phyloP scores from a whole-genome alignment of 2,797 vertebrate species.

The Gastrophryne carolinensis region DNA sequence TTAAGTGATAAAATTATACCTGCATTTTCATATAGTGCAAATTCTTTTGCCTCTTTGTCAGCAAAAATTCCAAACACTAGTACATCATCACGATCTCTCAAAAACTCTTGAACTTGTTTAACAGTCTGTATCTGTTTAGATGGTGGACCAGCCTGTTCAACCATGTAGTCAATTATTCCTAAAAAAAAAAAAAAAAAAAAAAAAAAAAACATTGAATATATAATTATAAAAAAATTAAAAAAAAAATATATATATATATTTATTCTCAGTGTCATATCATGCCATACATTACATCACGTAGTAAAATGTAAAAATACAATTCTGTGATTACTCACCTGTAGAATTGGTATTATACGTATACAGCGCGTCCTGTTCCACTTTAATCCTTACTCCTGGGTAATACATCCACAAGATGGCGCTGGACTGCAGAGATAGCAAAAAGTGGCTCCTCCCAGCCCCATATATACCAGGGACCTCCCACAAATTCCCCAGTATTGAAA shows the following conservation, averaged over 20 bases:
- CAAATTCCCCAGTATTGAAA: too few relatives aligned
- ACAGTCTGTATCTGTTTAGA: constrained; percentile 84
- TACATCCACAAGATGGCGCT: too few relatives aligned
- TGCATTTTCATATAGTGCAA: constrained; percentile 85
- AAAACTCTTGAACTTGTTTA: constrained; percentile 90
- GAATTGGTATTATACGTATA: too few relatives aligned
- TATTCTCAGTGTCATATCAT: too few relatives aligned
- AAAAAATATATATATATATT: constrained; percentile 26
- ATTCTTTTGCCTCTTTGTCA: constrained; percentile 75
- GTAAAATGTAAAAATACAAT: too few relatives aligned
- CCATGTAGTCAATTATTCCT: constrained; percentile 95
- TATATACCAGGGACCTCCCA: too few relatives aligned
- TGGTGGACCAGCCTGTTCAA: constrained; percentile 89
- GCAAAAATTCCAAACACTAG: constrained; percentile 86
- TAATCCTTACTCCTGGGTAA: too few relatives aligned
- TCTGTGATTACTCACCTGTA: too few relatives aligned
- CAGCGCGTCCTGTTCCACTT: too few relatives aligned
- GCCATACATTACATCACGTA: too few relatives aligned
- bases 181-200: constrained; percentile 8
- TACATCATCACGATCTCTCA: constrained; percentile 89
- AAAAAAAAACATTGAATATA: constrained; percentile 28
- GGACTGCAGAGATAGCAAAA: too few relatives aligned
- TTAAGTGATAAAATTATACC: constrained; percentile 68
- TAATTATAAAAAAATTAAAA: not conserved
- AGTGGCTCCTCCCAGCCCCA: too few relatives aligned